Base-by-base conservation (phyloP, 2,797 vertebrate species). In the Darevskia mixta region DNA sequence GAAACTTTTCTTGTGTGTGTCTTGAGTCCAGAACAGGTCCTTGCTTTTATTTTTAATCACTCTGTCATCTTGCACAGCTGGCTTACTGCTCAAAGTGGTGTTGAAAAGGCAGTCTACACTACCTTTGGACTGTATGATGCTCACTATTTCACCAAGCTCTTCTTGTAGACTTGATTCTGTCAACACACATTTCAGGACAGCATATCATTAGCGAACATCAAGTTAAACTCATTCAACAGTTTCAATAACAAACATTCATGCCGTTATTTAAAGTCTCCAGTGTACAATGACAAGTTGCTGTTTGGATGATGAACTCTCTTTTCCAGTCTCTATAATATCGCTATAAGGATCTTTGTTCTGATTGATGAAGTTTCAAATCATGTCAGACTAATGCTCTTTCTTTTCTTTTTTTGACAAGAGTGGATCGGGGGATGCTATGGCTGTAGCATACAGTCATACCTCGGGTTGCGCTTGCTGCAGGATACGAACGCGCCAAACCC, bases 131-230 rank as follows among this genome's bases (percentile, higher is more conserved):
- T 79, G 81, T 83, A 78, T 71, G n/a, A 0, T 2, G 87, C 86
- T 89, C 90, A 88, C 71, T 0, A 4, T 49, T 89, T 90, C 71
- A 45, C 93, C 87, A 75, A 92, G 58, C 82, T 92, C 61, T 73
- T 89, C 82, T 77, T 91, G 90, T 88, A 80, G 91, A n/a, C 75
- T 58, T 85, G 82, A 86, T 83, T 95, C 94, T 93, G 91, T 91
- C 92, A 95, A 79, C 15, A 77, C 91, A 95, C 43, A 95, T 2
- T 0, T 6, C 86, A 90, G 83, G 90, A 92, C 64, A 69, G 90
- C 6, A 78, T 3, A 25, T 90, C 86, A 87, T 55, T 91, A 79
- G 83, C 77, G 61, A 92, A 43, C 0, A 3, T 0, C 23, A 49
- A 3, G 67, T 79, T 32, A 88, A 86, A 38, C 45, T 32, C 3